These are phyloP conservation scores for Ectemnius lituratus DNA, from an alignment of 2,888 invertebrate species.

Conservation along the genomic window DNA sequence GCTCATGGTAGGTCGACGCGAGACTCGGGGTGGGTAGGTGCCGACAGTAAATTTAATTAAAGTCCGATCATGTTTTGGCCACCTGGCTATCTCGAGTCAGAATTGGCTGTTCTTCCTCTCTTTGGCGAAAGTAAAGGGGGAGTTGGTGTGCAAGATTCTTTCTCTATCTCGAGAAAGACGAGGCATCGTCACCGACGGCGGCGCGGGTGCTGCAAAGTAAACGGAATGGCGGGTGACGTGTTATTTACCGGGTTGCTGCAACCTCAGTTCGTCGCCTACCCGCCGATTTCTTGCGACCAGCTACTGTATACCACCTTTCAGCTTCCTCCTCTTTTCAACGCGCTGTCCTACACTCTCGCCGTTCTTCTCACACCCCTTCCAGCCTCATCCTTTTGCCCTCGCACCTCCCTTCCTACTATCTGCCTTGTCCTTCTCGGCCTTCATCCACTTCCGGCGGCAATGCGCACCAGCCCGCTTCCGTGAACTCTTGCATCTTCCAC, in stretches of 20 bases:
- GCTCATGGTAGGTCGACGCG: no score
- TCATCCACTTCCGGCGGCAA: slow-evolving; percentile 64
- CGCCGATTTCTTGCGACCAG: slow-evolving; percentile 43
- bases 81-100: slow-evolving; percentile 9
- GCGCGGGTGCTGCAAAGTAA: slow-evolving; percentile 61
- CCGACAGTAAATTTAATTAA: slow-evolving; percentile 44
- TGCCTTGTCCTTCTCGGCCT: slow-evolving; percentile 55
- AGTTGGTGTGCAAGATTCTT: background rate
- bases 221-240: slow-evolving; percentile 70
- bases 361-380: background rate
- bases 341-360: background rate
- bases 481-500: slow-evolving; percentile 41
- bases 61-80: slow-evolving; percentile 23
- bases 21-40: background rate
- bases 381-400: slow-evolving; percentile 14
- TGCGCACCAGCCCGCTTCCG: slow-evolving; percentile 52
- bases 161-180: slow-evolving; percentile 10
- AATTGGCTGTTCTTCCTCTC: slow-evolving; percentile 3
- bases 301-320: slow-evolving; percentile 24
- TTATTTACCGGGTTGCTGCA: slow-evolving; percentile 72
- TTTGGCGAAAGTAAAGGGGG: slow-evolving; percentile 10
- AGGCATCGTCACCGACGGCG: slow-evolving; percentile 47
- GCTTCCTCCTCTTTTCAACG: slow-evolving; percentile 31
- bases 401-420: slow-evolving; percentile 36
- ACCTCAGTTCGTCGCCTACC: slow-evolving; percentile 68